Base-by-base conservation (phyloP, 2,888 invertebrate species). In the Callosobruchus maculatus region DNA sequence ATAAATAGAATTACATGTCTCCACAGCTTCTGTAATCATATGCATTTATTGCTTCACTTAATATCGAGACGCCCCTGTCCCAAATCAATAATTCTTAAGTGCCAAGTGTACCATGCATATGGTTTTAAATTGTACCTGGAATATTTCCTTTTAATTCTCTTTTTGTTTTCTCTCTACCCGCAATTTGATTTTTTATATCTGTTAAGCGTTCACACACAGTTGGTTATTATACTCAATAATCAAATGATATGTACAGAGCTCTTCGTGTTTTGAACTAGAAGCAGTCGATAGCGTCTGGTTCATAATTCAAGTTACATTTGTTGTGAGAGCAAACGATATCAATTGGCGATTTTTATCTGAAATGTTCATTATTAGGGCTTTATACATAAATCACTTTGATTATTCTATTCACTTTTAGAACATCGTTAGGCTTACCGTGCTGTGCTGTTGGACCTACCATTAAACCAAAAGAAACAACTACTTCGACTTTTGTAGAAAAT, bases 141-240 rank as follows among this genome's bases (percentile, higher is more conserved):
- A 70, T 49, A 22, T 67, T 18, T 49, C 13, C 30, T 70, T 73
- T 75, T 72, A 71, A 26, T 70, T 70, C 73, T 71, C 70, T 75
- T 75, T 77, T 74, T 74, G 22, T 77, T 77, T 80, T 78, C 82
- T 83, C 82, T 83, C 82, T 83, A 83, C 83, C 83, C 83, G 80
- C 77, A 73, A 74, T 79, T 78, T 77, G 74, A 73, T 77, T 81
- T 75, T 77, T 80, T 79, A 75, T 74, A 72, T 76, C 73, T 75
- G 75, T 73, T 71, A 74, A 76, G 77, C 74, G 71, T 80, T 77
- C 77, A 30, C 81, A 80, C 81, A 80, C 80, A 78, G 77, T 49
- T 78, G 76, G 73, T 79, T 83, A 83, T 85, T 86, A 87, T 87
- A 87, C 87, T 87, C 87, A 87, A 85, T 79, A 71, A 69, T 73